These are phyloP conservation scores for Nephrotoma guestfalica DNA, from an alignment of 2,888 invertebrate genomes.

Conservation along the genomic window DNA sequence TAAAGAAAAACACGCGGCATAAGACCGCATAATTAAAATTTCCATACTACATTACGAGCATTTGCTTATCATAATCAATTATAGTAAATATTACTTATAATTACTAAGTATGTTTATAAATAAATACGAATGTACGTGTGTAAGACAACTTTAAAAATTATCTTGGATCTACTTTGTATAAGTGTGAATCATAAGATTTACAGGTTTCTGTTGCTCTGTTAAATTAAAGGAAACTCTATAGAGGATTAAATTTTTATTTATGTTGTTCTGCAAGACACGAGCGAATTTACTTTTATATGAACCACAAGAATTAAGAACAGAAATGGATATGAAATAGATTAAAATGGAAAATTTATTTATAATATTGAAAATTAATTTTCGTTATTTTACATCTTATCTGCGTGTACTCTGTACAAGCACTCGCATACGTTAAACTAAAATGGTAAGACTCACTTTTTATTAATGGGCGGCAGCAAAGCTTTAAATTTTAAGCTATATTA, in stretches of 20 bases:
- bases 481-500: no score
- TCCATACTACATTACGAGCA: background rate
- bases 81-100: background rate
- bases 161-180: background rate
- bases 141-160: background rate
- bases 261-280: background rate
- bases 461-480: background rate
- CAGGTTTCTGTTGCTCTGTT: background rate
- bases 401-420: no score
- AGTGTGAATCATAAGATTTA: background rate
- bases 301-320: background rate
- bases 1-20: background rate
- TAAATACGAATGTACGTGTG: background rate
- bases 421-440: background rate
- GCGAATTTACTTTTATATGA: background rate
- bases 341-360: background rate
- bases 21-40: background rate
- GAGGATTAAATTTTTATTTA: background rate
- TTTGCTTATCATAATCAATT: background rate
- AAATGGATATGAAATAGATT: background rate
- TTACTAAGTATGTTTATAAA: background rate
- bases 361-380: background rate
- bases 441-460: background rate
- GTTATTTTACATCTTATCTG: background rate
- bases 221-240: background rate